Percentiles rank a stretch among this genome's conserved stretches.
These are phyloP conservation scores for Spodoptera exigua DNA, from an alignment of 2,888 invertebrate species.

Conservation along the genomic window DNA sequence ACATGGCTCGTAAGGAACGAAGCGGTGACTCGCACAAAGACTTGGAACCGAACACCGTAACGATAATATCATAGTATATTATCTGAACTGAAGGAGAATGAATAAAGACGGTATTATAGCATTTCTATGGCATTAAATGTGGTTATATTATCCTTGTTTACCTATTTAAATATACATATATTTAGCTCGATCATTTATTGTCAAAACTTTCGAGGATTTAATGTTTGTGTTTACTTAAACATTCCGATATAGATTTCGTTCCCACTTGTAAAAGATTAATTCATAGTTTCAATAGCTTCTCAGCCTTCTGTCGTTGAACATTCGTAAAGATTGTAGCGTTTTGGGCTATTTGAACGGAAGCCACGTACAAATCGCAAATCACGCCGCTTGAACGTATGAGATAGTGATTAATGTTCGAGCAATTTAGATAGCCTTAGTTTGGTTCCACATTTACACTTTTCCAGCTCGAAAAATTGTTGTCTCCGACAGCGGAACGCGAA, in stretches of 20 bases:
- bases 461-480: constrained; percentile 13
- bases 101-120: no score
- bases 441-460: constrained; percentile 5
- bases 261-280: no score
- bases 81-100: no score
- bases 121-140: no score
- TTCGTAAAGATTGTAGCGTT: background rate
- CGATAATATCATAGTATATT: constrained; percentile 1
- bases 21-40: constrained; percentile 12
- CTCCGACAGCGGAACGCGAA: no score
- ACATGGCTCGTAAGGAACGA: constrained; percentile 24
- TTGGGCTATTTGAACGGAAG: constrained; percentile 21
- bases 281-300: no score
- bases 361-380: constrained; percentile 39
- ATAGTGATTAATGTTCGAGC: constrained; percentile 43
- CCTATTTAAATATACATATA: no score
- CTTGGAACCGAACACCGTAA: constrained; percentile 9
- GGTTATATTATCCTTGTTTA: no score
- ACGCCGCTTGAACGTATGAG: constrained; percentile 30
- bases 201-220: no score
- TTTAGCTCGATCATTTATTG: no score
- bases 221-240: no score
- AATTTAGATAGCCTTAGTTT: constrained; percentile 27
- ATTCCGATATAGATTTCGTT: no score
- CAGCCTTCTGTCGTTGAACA: background rate